A percentile compares a stretch with the other conserved stretches of the same genome.
Evolutionary conservation across 2,797 vertebrate genomes (phyloP).

Genomic region (Notoglanidium macrostoma): DNA sequence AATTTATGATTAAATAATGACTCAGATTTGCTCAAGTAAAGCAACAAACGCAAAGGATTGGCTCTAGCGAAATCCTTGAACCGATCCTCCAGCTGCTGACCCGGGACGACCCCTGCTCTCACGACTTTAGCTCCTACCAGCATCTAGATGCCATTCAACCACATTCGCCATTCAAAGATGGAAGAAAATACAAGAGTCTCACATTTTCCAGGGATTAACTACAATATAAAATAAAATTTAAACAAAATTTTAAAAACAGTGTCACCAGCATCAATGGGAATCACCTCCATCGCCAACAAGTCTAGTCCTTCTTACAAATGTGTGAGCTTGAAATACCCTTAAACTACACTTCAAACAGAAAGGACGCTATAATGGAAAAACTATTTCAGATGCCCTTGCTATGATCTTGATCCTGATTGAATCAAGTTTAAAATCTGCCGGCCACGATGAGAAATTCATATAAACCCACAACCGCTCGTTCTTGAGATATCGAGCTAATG

Average conservation of each 20-base stretch:
- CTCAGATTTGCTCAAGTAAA: neutral
- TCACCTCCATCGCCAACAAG: neutral
- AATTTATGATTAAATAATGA: neutral
- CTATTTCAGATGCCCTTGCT: neutral
- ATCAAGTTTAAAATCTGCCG: neutral
- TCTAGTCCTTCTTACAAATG: neutral
- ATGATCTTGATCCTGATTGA: neutral
- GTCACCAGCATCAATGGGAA: neutral
- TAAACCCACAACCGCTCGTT: neutral
- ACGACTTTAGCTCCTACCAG: neutral
- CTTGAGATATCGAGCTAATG: neutral
- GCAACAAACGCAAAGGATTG: neutral
- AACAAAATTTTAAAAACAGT: no score
- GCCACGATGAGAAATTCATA: no score
- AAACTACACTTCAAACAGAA: neutral
- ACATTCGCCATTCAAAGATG: neutral
- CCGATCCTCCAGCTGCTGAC: neutral
- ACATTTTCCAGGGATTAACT: neutral
- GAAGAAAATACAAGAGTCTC: neutral
- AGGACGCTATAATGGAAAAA: neutral
- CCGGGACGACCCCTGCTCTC: neutral
- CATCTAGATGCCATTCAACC: neutral
- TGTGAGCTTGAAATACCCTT: neutral
- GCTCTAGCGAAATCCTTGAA: neutral
- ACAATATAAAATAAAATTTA: neutral